Percentiles rank a stretch among this genome's conserved stretches.
Conservation (phyloP, 2,797 vertebrate species). For the Sardinella longiceps region DNA sequence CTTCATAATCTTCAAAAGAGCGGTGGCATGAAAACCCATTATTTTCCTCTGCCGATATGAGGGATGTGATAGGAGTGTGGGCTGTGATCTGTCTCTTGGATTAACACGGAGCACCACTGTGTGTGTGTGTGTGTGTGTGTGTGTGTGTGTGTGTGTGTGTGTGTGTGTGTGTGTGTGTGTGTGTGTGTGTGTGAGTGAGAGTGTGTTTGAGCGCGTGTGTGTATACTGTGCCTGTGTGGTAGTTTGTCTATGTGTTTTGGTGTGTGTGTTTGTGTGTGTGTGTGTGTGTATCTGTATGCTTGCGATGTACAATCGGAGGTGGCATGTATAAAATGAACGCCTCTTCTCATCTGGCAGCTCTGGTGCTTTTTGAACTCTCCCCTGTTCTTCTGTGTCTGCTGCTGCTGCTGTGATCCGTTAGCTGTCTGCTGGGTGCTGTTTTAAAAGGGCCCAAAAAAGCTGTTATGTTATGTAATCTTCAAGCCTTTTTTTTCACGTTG, state of each 20-base stretch:
- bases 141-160: background rate
- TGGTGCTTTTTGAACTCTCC: background rate
- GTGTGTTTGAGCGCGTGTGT: background rate
- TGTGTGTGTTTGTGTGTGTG: background rate
- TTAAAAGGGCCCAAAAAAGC: background rate
- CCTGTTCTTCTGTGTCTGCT: background rate
- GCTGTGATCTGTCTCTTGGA: conserved; percentile 42
- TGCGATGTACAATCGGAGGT: background rate
- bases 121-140: conserved; percentile 2
- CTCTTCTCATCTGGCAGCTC: background rate
- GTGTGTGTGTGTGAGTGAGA: no score
- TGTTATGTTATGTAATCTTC: background rate
- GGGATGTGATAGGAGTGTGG: conserved; percentile 46
- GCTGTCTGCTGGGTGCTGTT: background rate
- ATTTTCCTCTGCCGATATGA: conserved; percentile 49
- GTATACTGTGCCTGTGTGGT: no score
- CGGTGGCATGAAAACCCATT: conserved; percentile 43
- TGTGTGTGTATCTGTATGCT: no score
- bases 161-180: background rate
- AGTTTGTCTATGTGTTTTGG: no score
- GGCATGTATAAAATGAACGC: background rate
- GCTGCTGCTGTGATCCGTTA: background rate
- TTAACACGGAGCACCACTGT: conserved; percentile 1
- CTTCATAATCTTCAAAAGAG: conserved; percentile 46
- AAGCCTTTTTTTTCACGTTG: background rate